Evolutionary conservation across 2,888 invertebrate genomes (phyloP).

Genomic region (Drosophila anomalata): DNA sequence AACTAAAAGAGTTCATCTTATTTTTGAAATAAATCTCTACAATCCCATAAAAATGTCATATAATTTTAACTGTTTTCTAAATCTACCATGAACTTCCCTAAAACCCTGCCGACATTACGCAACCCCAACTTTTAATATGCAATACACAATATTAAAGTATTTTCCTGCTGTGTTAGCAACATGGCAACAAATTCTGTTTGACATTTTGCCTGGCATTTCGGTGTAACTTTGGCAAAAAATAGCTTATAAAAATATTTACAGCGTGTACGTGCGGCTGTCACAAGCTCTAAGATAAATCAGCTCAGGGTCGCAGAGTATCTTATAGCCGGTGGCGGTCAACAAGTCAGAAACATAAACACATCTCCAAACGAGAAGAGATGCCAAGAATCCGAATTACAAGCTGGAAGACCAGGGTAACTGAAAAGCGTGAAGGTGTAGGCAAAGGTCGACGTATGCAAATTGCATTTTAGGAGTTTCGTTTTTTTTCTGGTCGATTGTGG

Average conservation of each 20-base stretch:
- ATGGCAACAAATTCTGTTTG: constrained; percentile 28
- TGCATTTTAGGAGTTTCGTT: constrained; percentile 40
- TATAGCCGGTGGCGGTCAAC: constrained; percentile 1
- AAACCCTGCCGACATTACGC: constrained; percentile 10
- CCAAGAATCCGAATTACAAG: constrained; percentile 52
- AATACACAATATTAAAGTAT: constrained; percentile 28
- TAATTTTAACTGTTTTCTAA: constrained; percentile 16
- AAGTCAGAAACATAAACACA: constrained; percentile 44
- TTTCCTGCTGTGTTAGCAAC: constrained; percentile 24
- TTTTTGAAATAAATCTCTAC: not conserved
- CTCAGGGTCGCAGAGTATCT: constrained; percentile 60
- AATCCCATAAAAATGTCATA: constrained; percentile 1
- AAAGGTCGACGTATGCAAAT: constrained; percentile 71
- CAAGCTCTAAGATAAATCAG: constrained; percentile 61
- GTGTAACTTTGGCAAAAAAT: constrained; percentile 8
- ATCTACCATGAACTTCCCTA: constrained; percentile 12
- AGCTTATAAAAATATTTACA: constrained; percentile 41
- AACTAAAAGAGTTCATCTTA: not conserved
- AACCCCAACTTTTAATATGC: constrained; percentile 13
- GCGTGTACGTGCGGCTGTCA: constrained; percentile 49
- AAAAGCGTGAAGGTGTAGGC: constrained; percentile 36
- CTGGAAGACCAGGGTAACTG: constrained; percentile 21
- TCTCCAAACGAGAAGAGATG: constrained; percentile 49
- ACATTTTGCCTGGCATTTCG: constrained; percentile 42
- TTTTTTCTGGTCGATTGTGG: constrained; percentile 17